These are phyloP conservation scores for Leptinotarsa peninsularis DNA, from an alignment of 2,888 invertebrate genomes.

Conservation along the genomic window DNA sequence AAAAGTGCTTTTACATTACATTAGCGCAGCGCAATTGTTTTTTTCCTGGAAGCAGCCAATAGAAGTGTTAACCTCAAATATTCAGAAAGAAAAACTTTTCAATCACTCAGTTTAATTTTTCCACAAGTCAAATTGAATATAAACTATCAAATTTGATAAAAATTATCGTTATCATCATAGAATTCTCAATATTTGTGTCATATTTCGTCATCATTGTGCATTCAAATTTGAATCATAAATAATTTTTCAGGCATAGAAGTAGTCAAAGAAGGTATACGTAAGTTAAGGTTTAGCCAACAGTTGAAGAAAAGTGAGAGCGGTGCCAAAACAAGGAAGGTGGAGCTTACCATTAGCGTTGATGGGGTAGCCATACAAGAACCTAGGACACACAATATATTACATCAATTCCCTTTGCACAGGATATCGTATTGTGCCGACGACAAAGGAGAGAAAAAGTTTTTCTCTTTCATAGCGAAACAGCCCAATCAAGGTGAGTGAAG, in stretches of 20 bases:
- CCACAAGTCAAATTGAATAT: too few relatives aligned
- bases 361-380: constrained; percentile 92
- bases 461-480: constrained; percentile 93
- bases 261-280: constrained; percentile 96
- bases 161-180: too few relatives aligned
- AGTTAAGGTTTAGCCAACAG: constrained; percentile 93
- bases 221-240: not conserved
- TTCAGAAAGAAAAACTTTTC: too few relatives aligned
- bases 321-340: constrained; percentile 90
- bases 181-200: too few relatives aligned
- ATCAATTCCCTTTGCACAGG: constrained; percentile 95
- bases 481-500: constrained; percentile 61
- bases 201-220: too few relatives aligned
- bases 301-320: constrained; percentile 91
- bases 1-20: too few relatives aligned
- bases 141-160: too few relatives aligned
- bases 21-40: too few relatives aligned
- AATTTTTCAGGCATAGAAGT: constrained; percentile 82
- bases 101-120: too few relatives aligned
- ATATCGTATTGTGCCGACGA: constrained; percentile 99
- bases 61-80: too few relatives aligned
- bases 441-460: constrained; percentile 97
- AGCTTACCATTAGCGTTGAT: constrained; percentile 97
- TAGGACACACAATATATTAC: constrained; percentile 82
- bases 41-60: too few relatives aligned